Conservation (phyloP, 2,797 vertebrate genomes). For the Coranthus polyacanthus region DNA sequence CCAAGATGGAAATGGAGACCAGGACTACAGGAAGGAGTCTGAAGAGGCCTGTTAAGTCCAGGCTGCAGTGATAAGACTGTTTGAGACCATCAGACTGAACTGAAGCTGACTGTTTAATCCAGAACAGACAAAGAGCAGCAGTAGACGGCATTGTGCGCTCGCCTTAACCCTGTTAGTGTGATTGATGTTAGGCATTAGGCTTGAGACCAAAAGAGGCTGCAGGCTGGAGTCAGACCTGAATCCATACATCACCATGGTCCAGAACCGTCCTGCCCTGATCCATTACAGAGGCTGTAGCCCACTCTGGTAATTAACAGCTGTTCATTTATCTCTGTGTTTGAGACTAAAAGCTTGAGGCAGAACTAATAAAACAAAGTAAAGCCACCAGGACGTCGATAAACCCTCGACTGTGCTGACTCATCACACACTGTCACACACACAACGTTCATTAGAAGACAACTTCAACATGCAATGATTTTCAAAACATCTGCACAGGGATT, state of each 20-base stretch:
- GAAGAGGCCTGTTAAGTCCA: not conserved
- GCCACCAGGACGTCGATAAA: slow-evolving; percentile 14
- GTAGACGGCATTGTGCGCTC: not conserved
- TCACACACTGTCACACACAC: too few species aligned
- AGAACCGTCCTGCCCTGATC: slow-evolving; percentile 29
- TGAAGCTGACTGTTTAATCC: not conserved
- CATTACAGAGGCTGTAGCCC: slow-evolving; percentile 58
- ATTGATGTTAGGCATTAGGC: slow-evolving; percentile 66
- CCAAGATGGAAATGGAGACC: slow-evolving; percentile 1
- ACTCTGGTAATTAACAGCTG: slow-evolving; percentile 66
- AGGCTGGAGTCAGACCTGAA: slow-evolving; percentile 29
- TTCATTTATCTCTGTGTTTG: slow-evolving; percentile 33
- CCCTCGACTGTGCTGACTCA: too few species aligned
- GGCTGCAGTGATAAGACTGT: not conserved
- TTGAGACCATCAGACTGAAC: not conserved
- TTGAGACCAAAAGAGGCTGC: slow-evolving; percentile 18
- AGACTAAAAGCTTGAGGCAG: not conserved
- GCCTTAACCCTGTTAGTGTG: slow-evolving; percentile 58
- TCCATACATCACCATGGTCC: slow-evolving; percentile 52
- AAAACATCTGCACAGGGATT: too few species aligned
- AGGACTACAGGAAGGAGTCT: not conserved
- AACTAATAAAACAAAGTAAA: slow-evolving; percentile 44
- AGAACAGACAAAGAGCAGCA: slow-evolving; percentile 3
- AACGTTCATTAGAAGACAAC: too few species aligned
- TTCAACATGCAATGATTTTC: too few species aligned